Base-by-base conservation (phyloP, 2,888 invertebrate species). In the Imbricaverruca yamaguchii region DNA sequence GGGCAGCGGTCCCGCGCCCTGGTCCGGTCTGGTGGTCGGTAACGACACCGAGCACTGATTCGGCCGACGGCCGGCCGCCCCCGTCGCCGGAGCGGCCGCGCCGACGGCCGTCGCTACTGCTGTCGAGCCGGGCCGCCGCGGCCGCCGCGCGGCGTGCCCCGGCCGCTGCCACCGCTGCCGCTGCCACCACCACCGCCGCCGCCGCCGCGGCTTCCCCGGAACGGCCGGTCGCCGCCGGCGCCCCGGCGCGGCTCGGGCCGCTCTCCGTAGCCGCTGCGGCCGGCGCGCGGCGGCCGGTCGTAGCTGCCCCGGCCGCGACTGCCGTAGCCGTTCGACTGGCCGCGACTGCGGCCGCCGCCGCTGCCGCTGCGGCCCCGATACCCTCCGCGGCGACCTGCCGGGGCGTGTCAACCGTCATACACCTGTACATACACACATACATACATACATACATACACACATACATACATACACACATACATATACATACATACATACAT, bases 331-430 rank as follows among this genome's bases (percentile, higher is more conserved):
- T 55, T 80, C 55, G 55, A 56, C 55, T n/a, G 55, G 21, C 63
- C 74, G 21, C 69, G 81, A 82, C 59, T 83, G 81, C 53, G 82
- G 67, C 55, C 81, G 77, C 55, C 65, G 74, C 57, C 81, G 81
- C 65, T 80, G 81, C 65, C 74, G 59, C 18, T 55, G 57, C 69
- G 69, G 18, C 69, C 53, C 74, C 74, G 53, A 55, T 53, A 55
- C 9, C 74, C 74, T 18, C 74, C 74, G 15, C 74, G 74, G 3
- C 74, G 74, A 55, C 74, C 74, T 74, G 74, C 1, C 13, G n/a
- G 39, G 39, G 39, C 39, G 4, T 1, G 39, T 39, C 39, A 39
- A 39, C 39, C 39, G 39, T 39, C 4, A 39, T 39, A 39, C 39
- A 39, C 39, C 1, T 39, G 39, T 39, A 39, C 39, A 39, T 4